Evolutionary conservation across 2,888 invertebrate genomes (phyloP).

Genomic region (Drosophila aldrichi): DNA sequence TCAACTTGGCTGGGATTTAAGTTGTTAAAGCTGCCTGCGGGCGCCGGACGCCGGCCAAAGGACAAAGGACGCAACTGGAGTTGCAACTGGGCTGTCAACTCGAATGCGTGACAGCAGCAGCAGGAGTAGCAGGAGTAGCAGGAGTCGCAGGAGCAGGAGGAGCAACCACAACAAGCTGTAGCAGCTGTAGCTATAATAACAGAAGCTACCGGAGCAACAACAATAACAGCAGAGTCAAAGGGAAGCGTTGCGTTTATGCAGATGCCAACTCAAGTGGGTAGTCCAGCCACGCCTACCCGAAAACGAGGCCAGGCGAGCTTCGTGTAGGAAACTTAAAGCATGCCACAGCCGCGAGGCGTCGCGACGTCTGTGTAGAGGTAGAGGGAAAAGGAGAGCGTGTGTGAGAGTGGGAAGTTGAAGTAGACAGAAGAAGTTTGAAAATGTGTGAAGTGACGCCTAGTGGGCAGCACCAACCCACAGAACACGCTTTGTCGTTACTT

Average conservation of each 20-base stretch:
- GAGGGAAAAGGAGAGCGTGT: too few relatives aligned
- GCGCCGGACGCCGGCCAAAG: constrained; percentile 11
- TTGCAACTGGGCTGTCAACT: constrained; percentile 41
- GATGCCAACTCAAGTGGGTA: constrained; percentile 76
- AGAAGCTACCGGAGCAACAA: constrained; percentile 38
- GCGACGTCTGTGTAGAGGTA: constrained; percentile 9
- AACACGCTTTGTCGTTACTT: constrained; percentile 74
- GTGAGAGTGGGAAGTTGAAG: neutral
- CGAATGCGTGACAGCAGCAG: constrained; percentile 53
- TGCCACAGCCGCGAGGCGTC: constrained; percentile 24
- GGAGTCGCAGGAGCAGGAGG: constrained; percentile 1
- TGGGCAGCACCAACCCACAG: constrained; percentile 18
- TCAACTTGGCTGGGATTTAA: constrained; percentile 46
- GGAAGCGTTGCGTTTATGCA: constrained; percentile 71
- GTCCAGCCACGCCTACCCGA: constrained; percentile 35
- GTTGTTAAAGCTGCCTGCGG: constrained; percentile 47
- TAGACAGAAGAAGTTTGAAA: constrained; percentile 34
- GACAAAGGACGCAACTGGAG: neutral
- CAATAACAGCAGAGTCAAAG: constrained; percentile 37
- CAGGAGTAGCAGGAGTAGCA: constrained; percentile 21
- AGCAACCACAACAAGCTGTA: constrained; percentile 8
- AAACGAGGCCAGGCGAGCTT: constrained; percentile 66
- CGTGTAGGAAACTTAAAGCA: constrained; percentile 53
- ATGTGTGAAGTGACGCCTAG: constrained; percentile 39
- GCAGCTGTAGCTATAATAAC: constrained; percentile 28